Conservation (phyloP, 2,888 invertebrate species). For the Maniola hyperantus region DNA sequence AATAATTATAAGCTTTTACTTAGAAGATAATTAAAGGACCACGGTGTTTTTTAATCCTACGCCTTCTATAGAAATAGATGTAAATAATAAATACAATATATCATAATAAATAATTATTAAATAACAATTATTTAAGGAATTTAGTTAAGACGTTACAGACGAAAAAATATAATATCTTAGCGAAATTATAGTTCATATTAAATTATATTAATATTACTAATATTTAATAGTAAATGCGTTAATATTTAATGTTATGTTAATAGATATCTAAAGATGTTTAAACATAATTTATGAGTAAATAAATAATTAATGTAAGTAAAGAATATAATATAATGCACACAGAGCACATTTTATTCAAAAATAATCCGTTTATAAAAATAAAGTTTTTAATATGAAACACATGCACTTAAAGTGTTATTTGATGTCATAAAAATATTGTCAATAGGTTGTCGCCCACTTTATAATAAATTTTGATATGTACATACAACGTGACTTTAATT, state of each 20-base stretch:
- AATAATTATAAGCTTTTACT: slow-evolving; percentile 43
- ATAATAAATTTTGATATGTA: background rate
- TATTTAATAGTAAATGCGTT: slow-evolving; percentile 22
- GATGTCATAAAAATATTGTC: background rate
- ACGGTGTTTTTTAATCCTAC: slow-evolving; percentile 68
- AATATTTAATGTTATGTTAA: slow-evolving; percentile 8
- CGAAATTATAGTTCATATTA: slow-evolving; percentile 26
- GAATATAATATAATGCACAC: slow-evolving; percentile 27
- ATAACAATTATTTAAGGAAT: background rate
- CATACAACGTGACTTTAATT: background rate
- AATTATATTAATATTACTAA: slow-evolving; percentile 22
- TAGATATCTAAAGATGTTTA: slow-evolving; percentile 7
- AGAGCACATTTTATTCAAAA: slow-evolving; percentile 41
- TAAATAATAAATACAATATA: slow-evolving; percentile 34
- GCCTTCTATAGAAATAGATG: slow-evolving; percentile 59
- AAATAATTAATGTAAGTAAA: slow-evolving; percentile 8
- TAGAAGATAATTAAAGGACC: slow-evolving; percentile 61
- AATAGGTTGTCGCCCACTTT: slow-evolving; percentile 1
- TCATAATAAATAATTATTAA: slow-evolving; percentile 40
- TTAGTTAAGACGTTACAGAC: slow-evolving; percentile 34
- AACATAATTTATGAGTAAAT: slow-evolving; percentile 16
- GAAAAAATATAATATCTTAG: slow-evolving; percentile 51
- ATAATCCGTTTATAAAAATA: slow-evolving; percentile 36
- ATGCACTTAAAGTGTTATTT: slow-evolving; percentile 40
- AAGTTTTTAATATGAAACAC: slow-evolving; percentile 43